phyloP scores from a whole-genome alignment of 2,888 invertebrate species.

The Timema podura region DNA sequence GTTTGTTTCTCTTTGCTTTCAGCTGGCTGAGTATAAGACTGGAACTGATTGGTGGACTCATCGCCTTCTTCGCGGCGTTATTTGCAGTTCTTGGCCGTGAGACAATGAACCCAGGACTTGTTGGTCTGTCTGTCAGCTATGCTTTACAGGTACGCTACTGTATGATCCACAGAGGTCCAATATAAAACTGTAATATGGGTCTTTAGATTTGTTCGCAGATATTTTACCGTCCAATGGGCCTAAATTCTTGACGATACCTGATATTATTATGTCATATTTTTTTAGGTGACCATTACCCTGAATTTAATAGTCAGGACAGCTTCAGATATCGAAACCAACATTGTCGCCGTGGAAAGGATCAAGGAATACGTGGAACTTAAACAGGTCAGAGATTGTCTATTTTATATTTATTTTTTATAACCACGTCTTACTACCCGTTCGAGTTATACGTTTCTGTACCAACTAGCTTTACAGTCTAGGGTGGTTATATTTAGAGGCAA shows the following conservation, averaged over 20 bases:
- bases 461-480: no score
- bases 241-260: no score
- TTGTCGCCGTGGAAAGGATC: constrained; percentile 57
- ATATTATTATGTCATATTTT: neutral
- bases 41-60: constrained; percentile 93
- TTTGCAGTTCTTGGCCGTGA: constrained; percentile 83
- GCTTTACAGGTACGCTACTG: constrained; percentile 41
- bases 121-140: constrained; percentile 79
- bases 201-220: no score
- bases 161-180: no score
- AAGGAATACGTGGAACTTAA: constrained; percentile 52
- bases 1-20: neutral
- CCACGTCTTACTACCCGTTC: no score
- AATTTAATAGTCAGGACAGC: constrained; percentile 56
- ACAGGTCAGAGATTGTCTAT: constrained; percentile 32
- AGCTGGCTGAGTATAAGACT: constrained; percentile 93
- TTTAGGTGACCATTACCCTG: constrained; percentile 46
- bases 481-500: no score
- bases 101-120: constrained; percentile 67
- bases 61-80: constrained; percentile 90
- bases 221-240: no score
- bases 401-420: no score
- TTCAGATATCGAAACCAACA: constrained; percentile 56
- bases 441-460: no score
- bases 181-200: no score